Evolutionary conservation across 2,888 invertebrate genomes (phyloP), one percentile per base, ranked within the genome.

Genomic region (Dicranocentrus wangi): DNA sequence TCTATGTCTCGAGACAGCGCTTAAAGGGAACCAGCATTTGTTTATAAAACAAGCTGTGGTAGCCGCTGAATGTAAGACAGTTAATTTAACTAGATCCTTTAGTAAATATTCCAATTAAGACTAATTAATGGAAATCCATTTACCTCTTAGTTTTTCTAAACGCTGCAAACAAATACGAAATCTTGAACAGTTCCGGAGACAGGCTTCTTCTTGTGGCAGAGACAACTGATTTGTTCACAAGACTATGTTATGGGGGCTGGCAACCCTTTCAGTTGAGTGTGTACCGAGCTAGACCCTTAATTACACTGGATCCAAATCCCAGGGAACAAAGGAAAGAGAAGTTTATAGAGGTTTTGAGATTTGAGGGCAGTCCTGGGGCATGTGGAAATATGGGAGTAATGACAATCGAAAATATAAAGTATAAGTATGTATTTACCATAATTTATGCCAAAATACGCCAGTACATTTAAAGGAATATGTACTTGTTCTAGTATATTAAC

Each of bases 111-210:
- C 7, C n/a, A 70, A 23, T n/a, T n/a, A n/a, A n/a, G 19, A 60
- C 0, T 72, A n/a, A 51, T 51, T 47, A 66, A 23, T 53, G n/a
- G 27, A 25, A 39, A 8, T 39, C 27, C n/a, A 8, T 28, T 42
- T 43, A 10, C 19, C 32, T 75, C 32, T 13, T 27, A 83, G 83
- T 84, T 42, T 82, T 84, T 23, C 53, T 82, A 23, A 84, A 84
- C 61, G 84, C 84, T 23, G 70, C 82, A n/a, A 84, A 84, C 51
- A 78, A 81, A 43, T 84, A 81, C 28, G 84, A 84, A 75, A 82
- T 84, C 32, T 43, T 84, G 10, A 84, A 82, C 51, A 82, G 82
- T 65, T 78, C 73, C 1, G 84, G 84, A 25, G 82, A 82, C 21
- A 58, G 82, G 43, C 61, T 84, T 10, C 71, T 82, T 1, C 53